Base-by-base conservation (phyloP, 2,797 vertebrate genomes). In the Paratrypauchen microcephalus region DNA sequence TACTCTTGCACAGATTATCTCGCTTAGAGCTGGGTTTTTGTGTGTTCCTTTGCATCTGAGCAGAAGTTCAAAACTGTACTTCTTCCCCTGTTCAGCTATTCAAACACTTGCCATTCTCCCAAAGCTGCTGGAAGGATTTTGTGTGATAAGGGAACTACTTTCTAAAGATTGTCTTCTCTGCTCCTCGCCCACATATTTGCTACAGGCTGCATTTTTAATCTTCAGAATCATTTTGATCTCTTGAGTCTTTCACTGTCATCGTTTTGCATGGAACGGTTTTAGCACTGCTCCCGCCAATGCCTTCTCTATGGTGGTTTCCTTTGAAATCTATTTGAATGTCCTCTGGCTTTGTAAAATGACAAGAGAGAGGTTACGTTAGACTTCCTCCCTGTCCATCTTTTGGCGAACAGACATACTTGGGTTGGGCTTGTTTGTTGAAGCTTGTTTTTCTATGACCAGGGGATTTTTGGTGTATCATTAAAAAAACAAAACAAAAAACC, bases 161-260 rank as follows among this genome's bases (percentile, higher is more conserved):
- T 84, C 72, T 58, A 61, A 65, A 84, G 78, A 66, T 54, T 68
- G 62, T 30, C 28, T 52, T 6, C 6, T 50, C 50, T 68, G 57
- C 56, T 77, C 61, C 66, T 80, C 75, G 23, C 76, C 73, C 71
- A n/a, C 73, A 2, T 67, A 13, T 80, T 75, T 41, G 81, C 86
- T 69, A 66, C 73, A 52, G 85, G 87, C 80, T 72, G 72, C 61
- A 72, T 81, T 82, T 82, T 84, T 88, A 83, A 89, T 90, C 87
- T 86, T 23, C 66, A 26, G 75, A 71, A 84, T 89, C 80, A 57
- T 83, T 84, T 80, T 83, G 75, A 87, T 86, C 84, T 84, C 68
- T 24, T 76, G 64, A 86, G 80, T 87, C 80, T 76, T 70, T 78
- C 71, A 4, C 73, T 70, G 78, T 80, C 83, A 82, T 83, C 76